A percentile compares a stretch with the other conserved stretches of the same genome.
These are phyloP conservation scores for Cenopis cana DNA, from an alignment of 2,888 invertebrate genomes.

Conservation along the genomic window DNA sequence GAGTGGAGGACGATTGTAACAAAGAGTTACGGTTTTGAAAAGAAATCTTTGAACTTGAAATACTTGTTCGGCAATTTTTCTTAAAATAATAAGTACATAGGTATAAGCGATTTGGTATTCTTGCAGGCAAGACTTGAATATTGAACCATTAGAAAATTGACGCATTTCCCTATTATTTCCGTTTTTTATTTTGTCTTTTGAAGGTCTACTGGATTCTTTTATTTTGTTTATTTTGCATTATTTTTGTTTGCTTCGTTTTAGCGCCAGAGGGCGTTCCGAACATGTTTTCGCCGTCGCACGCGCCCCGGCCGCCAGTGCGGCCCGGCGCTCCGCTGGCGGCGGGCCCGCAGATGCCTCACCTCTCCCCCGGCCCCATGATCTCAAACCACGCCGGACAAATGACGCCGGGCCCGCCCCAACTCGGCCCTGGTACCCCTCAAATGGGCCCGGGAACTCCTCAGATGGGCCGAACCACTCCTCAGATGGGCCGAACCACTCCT, in stretches of 20 bases:
- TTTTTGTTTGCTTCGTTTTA: conserved; percentile 61
- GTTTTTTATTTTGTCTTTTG: neutral
- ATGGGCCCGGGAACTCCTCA: conserved; percentile 54
- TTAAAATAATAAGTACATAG: too few relatives aligned
- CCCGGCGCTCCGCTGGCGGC: conserved; percentile 61
- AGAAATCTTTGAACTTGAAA: too few relatives aligned
- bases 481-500: conserved; percentile 55
- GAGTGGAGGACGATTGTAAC: too few relatives aligned
- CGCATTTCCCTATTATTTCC: neutral
- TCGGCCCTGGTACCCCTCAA: conserved; percentile 46
- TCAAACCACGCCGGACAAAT: conserved; percentile 50
- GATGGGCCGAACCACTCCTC: conserved; percentile 55
- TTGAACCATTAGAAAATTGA: neutral
- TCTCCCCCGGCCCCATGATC: conserved; percentile 57
- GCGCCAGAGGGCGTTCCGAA: conserved; percentile 80
- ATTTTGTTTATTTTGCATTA: conserved; percentile 74
- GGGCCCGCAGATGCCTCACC: conserved; percentile 61
- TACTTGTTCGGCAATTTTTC: too few relatives aligned
- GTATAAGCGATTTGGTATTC: too few relatives aligned
- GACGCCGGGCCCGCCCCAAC: conserved; percentile 47
- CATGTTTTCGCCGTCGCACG: conserved; percentile 78
- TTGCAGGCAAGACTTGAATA: conserved; percentile 46
- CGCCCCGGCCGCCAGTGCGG: conserved; percentile 69
- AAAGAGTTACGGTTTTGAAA: neutral
- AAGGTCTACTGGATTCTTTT: conserved; percentile 51